Evolutionary conservation across 2,113 vertebrate genomes (phyloP), one percentile per base, ranked within the genome.

Genomic region (Corynorhinus townsendii): DNA sequence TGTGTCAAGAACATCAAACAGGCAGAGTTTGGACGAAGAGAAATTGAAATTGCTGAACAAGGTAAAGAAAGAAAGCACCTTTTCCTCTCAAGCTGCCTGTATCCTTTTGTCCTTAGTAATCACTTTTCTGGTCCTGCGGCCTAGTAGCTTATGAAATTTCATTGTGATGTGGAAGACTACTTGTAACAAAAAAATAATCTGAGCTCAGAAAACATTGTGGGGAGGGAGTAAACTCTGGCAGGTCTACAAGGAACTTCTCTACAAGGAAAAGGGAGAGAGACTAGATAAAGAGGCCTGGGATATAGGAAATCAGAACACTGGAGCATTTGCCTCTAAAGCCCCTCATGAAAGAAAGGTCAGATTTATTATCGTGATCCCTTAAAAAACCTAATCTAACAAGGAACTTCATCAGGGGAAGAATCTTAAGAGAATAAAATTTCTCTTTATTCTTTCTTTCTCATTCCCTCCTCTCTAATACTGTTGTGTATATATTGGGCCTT

Each of bases 1-100:
- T 99, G 99, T 66, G 99, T 99, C 96, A 99, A 99, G 92, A 99
- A 99, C 98, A 99, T 99, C 98, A 99, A 99, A 72, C 99, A 99
- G 98, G 99, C 99, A 0, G 99, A 99, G 87, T 99, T 99, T 4
- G 99, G 99, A 83, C 99, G 99, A 93, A 98, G 99, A 83, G 99
- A 99, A 98, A 99, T 99, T 40, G 99, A 99, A 97, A 99, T 99
- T 11, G 99, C 99, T 0, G 99, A 99, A 88, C 99, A 99, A 98
- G 99, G 99, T 99, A 81, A 91, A 90, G 4, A 90, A 89, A 84
- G 9, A 9, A 0, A 0, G 0, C 26, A 2, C 81, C 22, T 86
- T 80, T 71, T 66, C 79, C 49, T 56, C 47, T 90, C 47, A 17
- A 38, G 15, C 52, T 84, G 56, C 64, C 54, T 59, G 1, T 83